Evolutionary conservation across 2,888 invertebrate species (phyloP), one percentile per base, ranked within the genome.

Genomic region (Hybos culiciformis): DNA sequence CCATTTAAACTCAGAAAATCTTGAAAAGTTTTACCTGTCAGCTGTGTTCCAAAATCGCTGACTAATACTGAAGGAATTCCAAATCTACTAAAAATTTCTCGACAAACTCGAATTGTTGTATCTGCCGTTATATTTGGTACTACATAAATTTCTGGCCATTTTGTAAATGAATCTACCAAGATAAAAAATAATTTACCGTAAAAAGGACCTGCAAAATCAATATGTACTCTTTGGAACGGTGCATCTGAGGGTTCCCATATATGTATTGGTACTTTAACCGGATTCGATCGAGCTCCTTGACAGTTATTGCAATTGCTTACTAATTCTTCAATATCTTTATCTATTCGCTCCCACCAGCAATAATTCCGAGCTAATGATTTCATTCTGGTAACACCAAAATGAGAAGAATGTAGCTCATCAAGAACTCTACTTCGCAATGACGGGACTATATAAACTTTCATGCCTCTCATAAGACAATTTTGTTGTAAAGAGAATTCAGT

Each of bases 321-420:
- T 7, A 46, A 9, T 9, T 49, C 43, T 43, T 54, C 53, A 11
- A 53, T 50, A 18, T 55, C 53, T n/a, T 19, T 15, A 18, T 46
- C 42, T 7, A 53, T 44, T 12, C 46, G 49, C 7, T 49, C 48
- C 41, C 51, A 54, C 46, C 52, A 53, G 26, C 52, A 49, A 8
- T 50, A 45, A 38, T 42, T 38, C 15, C 42, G 11, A 2, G 51
- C 51, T 42, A 48, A 21, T 2, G 21, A 15, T 42, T 51, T 51
- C 43, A 43, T 48, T 20, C 42, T 21, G 4, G 21, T 37, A 8
- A 39, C 34, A 4, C 50, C 50, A 12, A 46, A 39, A 29, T 49
- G 47, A 15, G 45, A 20, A 19, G 44, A 17, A 44, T 51, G 49
- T 36, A 51, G 20, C 21, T 46, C 38, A 4, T 20, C 20, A 2